Percentiles rank a stretch among this genome's conserved stretches.
Conservation (phyloP, 2,888 invertebrate genomes). For the Myopa tessellatipennis region DNA sequence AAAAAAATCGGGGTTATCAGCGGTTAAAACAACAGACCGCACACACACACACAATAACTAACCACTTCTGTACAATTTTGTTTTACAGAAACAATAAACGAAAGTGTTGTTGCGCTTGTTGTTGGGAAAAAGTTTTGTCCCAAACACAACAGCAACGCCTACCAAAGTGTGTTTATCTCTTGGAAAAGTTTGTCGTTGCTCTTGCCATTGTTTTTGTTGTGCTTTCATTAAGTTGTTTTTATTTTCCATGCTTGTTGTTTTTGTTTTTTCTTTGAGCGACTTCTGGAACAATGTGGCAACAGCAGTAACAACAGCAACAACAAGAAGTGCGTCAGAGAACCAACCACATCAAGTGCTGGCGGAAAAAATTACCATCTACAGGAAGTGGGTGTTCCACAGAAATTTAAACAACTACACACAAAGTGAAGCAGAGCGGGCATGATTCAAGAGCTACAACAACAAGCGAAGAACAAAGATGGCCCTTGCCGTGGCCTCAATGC, state of each 20-base stretch:
- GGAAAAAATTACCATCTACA: conserved; percentile 59
- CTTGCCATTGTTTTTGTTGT: neutral
- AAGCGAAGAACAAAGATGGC: neutral
- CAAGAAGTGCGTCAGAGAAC: neutral
- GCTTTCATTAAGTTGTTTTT: neutral
- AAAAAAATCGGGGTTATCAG: no score
- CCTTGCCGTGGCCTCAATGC: neutral
- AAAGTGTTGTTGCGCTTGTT: no score
- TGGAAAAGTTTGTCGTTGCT: neutral
- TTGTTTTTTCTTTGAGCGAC: neutral
- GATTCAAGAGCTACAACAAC: neutral
- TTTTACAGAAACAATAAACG: no score
- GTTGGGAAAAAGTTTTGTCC: neutral
- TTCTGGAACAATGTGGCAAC: neutral
- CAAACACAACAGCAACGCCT: neutral
- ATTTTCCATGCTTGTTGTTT: neutral
- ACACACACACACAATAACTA: no score
- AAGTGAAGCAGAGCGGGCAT: neutral
- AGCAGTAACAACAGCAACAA: neutral
- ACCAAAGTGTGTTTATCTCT: neutral
- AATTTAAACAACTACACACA: conserved; percentile 26
- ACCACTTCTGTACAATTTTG: no score
- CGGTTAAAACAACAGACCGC: no score
- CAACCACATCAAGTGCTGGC: neutral
- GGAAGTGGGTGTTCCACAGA: conserved; percentile 59